A percentile compares a stretch with the other conserved stretches of the same genome.
These are phyloP conservation scores for Chelonia mydas DNA, from an alignment of 2,797 vertebrate genomes.

Conservation along the genomic window DNA sequence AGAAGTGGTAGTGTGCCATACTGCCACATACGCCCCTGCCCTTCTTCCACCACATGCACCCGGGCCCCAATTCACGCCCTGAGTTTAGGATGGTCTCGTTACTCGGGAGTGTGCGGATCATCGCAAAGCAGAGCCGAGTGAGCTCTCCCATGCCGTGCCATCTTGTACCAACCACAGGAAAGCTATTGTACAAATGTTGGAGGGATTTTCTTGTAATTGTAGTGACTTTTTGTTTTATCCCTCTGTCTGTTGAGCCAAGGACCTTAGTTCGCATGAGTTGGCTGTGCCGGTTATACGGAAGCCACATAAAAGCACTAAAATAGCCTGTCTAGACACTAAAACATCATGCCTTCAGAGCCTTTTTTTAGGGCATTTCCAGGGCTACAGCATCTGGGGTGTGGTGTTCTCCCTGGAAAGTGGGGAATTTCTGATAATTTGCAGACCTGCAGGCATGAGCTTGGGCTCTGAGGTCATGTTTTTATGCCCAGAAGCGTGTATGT, in stretches of 20 bases:
- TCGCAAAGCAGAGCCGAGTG: no score
- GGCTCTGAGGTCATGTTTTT: background rate
- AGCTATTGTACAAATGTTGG: background rate
- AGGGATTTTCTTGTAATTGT: background rate
- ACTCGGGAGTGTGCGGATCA: no score
- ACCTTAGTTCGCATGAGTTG: background rate
- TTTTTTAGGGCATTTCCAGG: background rate
- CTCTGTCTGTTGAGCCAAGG: background rate
- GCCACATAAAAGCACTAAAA: background rate
- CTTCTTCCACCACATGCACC: no score
- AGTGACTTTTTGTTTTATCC: background rate
- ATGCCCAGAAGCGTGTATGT: background rate
- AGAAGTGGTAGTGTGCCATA: no score
- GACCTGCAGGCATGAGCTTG: background rate
- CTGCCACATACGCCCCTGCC: no score
- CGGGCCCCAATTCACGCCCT: no score
- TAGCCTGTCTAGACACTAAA: background rate
- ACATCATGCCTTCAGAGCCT: background rate
- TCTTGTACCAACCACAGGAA: background rate
- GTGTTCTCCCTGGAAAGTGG: background rate
- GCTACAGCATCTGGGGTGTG: background rate
- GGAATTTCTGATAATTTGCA: background rate
- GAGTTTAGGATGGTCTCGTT: no score
- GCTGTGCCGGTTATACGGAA: no score
- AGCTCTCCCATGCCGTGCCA: no score